Conservation (phyloP, 2,797 vertebrate genomes). For the Siniperca obscura region DNA sequence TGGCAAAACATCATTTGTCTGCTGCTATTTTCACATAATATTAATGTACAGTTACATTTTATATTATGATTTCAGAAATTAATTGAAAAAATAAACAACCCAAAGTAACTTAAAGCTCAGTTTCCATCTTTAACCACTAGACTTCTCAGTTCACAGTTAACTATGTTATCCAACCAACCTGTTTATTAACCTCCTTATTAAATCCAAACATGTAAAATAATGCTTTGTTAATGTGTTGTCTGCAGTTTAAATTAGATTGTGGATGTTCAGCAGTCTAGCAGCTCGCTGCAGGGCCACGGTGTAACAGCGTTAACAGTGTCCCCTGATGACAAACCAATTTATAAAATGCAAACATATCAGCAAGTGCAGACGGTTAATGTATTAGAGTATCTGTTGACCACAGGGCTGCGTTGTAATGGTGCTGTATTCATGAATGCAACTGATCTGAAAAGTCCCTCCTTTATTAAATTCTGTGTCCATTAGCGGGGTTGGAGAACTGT, state of each 20-base stretch:
- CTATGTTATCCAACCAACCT: neutral
- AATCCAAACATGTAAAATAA: neutral
- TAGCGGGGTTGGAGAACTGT: neutral
- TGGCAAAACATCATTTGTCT: too few relatives aligned
- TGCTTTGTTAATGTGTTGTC: neutral
- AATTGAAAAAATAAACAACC: too few relatives aligned
- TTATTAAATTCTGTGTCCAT: constrained; percentile 1
- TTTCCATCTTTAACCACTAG: neutral
- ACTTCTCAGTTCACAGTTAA: neutral
- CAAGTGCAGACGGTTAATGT: neutral
- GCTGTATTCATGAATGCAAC: neutral
- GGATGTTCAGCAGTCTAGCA: neutral
- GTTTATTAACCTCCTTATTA: neutral
- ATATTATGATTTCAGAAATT: too few relatives aligned
- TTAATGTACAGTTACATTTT: too few relatives aligned
- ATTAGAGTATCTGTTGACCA: neutral
- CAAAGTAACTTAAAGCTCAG: neutral
- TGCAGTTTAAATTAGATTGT: neutral
- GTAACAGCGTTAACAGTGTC: neutral
- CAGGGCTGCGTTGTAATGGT: neutral
- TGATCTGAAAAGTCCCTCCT: neutral
- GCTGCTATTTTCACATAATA: too few relatives aligned
- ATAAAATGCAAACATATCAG: constrained; percentile 9
- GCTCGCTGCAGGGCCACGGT: neutral
- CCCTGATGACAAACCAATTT: neutral